These are phyloP conservation scores for Nymphicus hollandicus DNA, from an alignment of 2,113 vertebrate genomes.

Conservation along the genomic window DNA sequence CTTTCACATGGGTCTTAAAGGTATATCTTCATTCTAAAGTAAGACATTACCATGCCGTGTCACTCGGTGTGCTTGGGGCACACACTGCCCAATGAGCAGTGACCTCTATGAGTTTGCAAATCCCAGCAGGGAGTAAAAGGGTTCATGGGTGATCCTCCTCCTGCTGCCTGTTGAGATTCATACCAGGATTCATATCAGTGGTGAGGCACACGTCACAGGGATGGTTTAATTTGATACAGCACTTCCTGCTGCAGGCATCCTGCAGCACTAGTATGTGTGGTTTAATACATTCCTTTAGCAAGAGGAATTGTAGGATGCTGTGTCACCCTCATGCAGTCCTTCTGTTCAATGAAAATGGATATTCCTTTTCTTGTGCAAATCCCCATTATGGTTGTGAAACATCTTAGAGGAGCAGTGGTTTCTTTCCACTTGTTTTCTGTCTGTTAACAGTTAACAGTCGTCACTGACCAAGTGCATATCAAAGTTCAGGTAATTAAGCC, in stretches of 20 bases:
- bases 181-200: not conserved
- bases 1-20: not conserved
- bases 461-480: not conserved
- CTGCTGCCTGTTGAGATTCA: not conserved
- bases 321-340: not conserved
- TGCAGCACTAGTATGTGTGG: not conserved
- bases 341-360: not conserved
- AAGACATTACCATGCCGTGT: rapidly evolving
- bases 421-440: not conserved
- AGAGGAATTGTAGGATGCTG: not conserved
- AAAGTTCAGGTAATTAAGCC: not conserved
- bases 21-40: not conserved
- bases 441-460: not conserved
- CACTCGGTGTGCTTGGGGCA: not conserved
- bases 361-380: not conserved
- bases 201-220: rapidly evolving
- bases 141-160: not conserved
- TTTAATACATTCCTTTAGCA: not conserved
- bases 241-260: not conserved
- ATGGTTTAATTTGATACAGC: not conserved
- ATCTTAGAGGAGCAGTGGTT: not conserved
- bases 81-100: rapidly evolving
- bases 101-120: not conserved
- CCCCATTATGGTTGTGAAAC: not conserved
- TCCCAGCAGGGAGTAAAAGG: not conserved